phyloP scores from a whole-genome alignment of 2,888 invertebrate genomes.

The Biston stratarius region DNA sequence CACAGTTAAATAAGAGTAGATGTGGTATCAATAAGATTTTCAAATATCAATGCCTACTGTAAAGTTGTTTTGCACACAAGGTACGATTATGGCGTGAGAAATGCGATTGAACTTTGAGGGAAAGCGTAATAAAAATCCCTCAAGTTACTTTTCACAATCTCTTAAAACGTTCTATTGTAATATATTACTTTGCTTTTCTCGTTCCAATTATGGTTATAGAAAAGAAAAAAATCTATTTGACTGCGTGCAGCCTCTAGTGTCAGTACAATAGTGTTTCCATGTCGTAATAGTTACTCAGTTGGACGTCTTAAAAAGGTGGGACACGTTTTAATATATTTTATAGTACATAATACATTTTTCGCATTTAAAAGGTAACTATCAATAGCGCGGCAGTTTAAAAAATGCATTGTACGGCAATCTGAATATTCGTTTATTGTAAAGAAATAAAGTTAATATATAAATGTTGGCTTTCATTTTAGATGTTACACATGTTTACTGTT shows the following conservation, averaged over 20 bases:
- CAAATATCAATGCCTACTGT: no score
- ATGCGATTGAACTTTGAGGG: no score
- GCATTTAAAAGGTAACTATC: constrained; percentile 58
- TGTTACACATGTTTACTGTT: not conserved
- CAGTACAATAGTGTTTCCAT: no score
- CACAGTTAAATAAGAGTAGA: not conserved
- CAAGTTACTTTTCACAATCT: no score
- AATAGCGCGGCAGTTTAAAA: constrained; percentile 62
- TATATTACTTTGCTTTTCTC: no score
- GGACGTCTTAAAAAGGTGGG: not conserved
- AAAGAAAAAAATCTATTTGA: no score
- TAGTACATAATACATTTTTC: constrained; percentile 43
- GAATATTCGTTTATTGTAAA: constrained; percentile 72
- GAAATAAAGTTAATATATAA: constrained; percentile 72
- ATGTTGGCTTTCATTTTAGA: constrained; percentile 40
- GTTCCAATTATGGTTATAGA: no score
- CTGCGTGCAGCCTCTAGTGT: no score
- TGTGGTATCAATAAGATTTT: not conserved
- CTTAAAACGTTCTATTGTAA: no score
- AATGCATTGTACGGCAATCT: constrained; percentile 70
- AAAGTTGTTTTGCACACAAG: no score
- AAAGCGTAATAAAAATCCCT: no score
- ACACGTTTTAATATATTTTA: constrained; percentile 1
- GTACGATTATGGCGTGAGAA: no score
- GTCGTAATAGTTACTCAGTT: not conserved